A percentile compares a stretch with the other conserved stretches of the same genome.
These are phyloP conservation scores for Pterostichus niger DNA, from an alignment of 2,888 invertebrate genomes.

Conservation along the genomic window DNA sequence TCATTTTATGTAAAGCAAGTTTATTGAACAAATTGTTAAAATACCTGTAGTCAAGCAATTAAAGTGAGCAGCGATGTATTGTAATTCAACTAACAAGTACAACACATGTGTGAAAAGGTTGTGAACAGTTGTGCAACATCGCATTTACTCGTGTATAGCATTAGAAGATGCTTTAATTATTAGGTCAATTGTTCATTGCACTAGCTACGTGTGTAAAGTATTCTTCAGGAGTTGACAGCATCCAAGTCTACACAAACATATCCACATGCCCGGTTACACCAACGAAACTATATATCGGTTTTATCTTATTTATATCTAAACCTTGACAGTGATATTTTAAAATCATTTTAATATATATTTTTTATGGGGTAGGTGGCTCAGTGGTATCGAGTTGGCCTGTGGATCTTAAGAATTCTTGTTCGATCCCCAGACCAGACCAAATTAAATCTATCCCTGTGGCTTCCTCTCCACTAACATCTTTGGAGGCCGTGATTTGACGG, in stretches of 20 bases:
- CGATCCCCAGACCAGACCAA: too few species aligned
- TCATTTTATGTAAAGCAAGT: conserved; percentile 43
- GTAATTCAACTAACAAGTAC: conserved; percentile 33
- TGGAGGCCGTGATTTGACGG: too few species aligned
- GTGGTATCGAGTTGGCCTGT: too few species aligned
- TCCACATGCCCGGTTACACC: too few species aligned
- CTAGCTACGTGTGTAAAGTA: conserved; percentile 21
- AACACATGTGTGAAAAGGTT: conserved; percentile 43
- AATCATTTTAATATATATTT: too few species aligned
- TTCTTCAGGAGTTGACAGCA: conserved; percentile 42
- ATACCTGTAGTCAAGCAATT: conserved; percentile 34
- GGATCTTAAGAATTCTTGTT: too few species aligned
- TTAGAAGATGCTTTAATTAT: conserved; percentile 62
- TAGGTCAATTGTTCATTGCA: conserved; percentile 65
- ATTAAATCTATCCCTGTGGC: too few species aligned
- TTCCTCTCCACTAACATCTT: too few species aligned
- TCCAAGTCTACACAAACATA: conserved; percentile 17
- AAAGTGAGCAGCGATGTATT: conserved; percentile 4
- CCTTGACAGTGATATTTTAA: too few species aligned
- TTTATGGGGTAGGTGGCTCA: too few species aligned
- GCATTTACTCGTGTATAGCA: conserved; percentile 38
- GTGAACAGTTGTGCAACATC: conserved; percentile 11
- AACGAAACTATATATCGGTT: too few species aligned
- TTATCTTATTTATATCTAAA: too few species aligned
- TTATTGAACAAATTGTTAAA: conserved; percentile 34